Conservation (phyloP, 1,140 invertebrate genomes). For the Eriocheir sinensis region DNA sequence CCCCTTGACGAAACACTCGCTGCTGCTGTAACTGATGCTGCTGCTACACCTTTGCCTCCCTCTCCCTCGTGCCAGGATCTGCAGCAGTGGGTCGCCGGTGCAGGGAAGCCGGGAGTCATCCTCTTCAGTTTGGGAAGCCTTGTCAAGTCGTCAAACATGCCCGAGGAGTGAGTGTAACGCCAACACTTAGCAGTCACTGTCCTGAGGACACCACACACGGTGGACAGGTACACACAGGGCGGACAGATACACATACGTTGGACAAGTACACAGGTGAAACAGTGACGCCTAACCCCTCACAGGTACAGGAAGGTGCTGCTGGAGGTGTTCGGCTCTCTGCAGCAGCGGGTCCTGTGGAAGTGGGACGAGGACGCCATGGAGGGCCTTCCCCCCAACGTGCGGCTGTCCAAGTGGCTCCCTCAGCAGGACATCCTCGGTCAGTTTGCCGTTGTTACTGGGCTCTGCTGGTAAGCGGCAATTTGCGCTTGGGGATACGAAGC, state of each 20-base stretch:
- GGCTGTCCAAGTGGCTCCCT: constrained; percentile 78
- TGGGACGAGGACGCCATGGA: constrained; percentile 77
- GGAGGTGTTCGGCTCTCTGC: constrained; percentile 71
- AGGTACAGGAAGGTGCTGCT: constrained; percentile 68
- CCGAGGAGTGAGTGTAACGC: neutral
- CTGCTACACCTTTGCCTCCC: neutral
- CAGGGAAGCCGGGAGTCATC: neutral
- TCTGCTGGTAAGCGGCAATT: too few relatives aligned
- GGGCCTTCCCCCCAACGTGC: constrained; percentile 77
- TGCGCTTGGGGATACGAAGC: too few relatives aligned
- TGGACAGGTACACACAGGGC: neutral
- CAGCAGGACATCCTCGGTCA: constrained; percentile 79
- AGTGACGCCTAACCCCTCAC: neutral
- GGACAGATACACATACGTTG: too few relatives aligned
- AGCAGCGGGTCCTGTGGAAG: constrained; percentile 78
- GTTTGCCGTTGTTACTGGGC: neutral
- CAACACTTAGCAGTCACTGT: too few relatives aligned
- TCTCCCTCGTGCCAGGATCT: neutral
- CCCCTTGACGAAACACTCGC: neutral
- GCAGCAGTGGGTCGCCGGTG: neutral
- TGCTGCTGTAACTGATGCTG: neutral
- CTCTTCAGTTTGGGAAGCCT: neutral
- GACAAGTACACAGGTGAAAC: neutral
- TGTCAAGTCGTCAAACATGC: neutral
- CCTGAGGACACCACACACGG: too few relatives aligned